phyloP scores from a whole-genome alignment of 2,888 invertebrate genomes.

The Drosophila buzzatii region DNA sequence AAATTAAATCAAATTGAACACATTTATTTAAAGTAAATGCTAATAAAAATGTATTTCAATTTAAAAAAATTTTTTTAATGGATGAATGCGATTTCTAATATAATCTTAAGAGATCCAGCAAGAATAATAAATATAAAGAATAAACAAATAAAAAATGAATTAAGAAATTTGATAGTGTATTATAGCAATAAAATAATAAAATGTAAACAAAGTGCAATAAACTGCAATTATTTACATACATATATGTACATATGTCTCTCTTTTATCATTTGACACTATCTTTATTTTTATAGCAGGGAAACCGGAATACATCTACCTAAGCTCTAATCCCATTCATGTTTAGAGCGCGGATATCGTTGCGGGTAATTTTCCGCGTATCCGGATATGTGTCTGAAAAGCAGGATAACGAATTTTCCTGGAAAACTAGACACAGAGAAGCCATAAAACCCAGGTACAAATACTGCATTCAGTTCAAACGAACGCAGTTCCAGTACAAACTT shows the following conservation, averaged over 20 bases:
- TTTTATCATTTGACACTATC: slow-evolving; percentile 20
- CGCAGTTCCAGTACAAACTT: background rate
- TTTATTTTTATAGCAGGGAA: slow-evolving; percentile 12
- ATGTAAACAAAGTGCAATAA: slow-evolving; percentile 12
- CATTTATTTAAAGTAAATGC: too few species aligned
- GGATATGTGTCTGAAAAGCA: background rate
- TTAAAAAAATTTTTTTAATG: background rate
- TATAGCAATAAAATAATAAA: background rate
- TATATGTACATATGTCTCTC: background rate
- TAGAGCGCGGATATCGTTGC: slow-evolving; percentile 25
- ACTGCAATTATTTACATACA: slow-evolving; percentile 22
- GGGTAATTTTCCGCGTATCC: slow-evolving; percentile 48
- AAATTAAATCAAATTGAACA: too few species aligned
- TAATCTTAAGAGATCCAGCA: too few species aligned
- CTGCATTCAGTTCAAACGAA: background rate
- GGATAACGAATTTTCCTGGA: slow-evolving; percentile 31
- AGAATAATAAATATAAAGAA: too few species aligned
- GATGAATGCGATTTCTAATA: background rate
- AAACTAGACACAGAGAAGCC: slow-evolving; percentile 1
- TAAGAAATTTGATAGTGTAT: slow-evolving; percentile 8
- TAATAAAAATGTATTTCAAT: too few species aligned
- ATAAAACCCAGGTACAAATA: slow-evolving; percentile 9
- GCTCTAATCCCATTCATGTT: slow-evolving; percentile 62
- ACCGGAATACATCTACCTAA: slow-evolving; percentile 38
- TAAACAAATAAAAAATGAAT: too few species aligned